Evolutionary conservation across 2,797 vertebrate genomes (phyloP), one percentile per base, ranked within the genome.

Genomic region (Nyctalus aviator): DNA sequence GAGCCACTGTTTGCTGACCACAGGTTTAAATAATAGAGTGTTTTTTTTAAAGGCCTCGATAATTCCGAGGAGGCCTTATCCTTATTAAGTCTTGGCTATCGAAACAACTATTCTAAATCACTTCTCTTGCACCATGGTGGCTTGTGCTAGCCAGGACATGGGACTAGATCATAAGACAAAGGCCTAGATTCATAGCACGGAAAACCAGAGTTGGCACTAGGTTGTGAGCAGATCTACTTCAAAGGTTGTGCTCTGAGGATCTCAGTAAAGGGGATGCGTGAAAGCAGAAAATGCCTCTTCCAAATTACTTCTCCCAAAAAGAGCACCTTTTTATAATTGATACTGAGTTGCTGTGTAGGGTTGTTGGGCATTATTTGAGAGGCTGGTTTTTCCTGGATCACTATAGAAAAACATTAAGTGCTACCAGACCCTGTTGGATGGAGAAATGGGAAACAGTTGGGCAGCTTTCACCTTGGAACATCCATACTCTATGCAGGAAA

Each of bases 301-400:
- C 50, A 75, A 72, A 88, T 27, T 93, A 68, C 25, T 90, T 94
- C 66, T 83, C 30, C 46, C 41, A 50, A 85, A 75, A 57, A 94
- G 13, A 88, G 44, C 72, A 5, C 27, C 37, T 81, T 88, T 88
- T 50, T 82, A 13, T 85, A 59, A 35, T 12, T 71, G 32, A 46
- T 32, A 23, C 8, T 66, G 46, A 68, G n/a, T 20, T 85, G 44
- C 53, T 85, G 5, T 32, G 41, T n/a, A 25, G 69, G 53, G 4
- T 82, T 37, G 62, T 62, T 53, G 20, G 20, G 30, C 44, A 18
- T 71, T 81, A 73, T 62, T 62, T 89, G 30, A 84, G 73, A 71
- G 68, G 23, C 41, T 84, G 57, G 1, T 78, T 84, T 91, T 73
- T 93, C 44, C 35, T 78, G 32, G 17, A 69, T 91, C 15, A 30